These are phyloP conservation scores for Petrophora chlorosata DNA, from an alignment of 2,888 invertebrate genomes.

Conservation along the genomic window DNA sequence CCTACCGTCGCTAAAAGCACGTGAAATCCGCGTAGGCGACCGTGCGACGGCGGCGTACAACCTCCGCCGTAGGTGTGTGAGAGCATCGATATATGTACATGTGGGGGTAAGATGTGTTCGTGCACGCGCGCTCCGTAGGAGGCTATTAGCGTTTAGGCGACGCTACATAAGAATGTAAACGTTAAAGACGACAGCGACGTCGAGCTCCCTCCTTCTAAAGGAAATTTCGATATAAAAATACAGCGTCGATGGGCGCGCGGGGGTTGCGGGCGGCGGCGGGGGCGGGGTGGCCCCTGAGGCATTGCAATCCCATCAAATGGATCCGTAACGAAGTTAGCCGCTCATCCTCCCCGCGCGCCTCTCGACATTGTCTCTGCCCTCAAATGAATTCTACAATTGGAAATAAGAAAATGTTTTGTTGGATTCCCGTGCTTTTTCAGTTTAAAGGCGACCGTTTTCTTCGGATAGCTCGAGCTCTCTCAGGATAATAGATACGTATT, in stretches of 20 bases:
- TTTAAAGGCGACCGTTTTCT: conserved; percentile 79
- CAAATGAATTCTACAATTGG: conserved; percentile 85
- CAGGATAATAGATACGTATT: conserved; percentile 47
- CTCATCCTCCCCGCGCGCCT: conserved; percentile 83
- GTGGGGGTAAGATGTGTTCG: conserved; percentile 43
- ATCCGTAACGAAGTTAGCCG: conserved; percentile 90
- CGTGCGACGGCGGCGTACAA: conserved; percentile 33
- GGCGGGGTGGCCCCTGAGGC: conserved; percentile 77
- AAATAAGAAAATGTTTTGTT: conserved; percentile 84
- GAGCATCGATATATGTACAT: conserved; percentile 35
- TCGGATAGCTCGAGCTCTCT: conserved; percentile 66
- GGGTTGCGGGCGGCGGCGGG: conserved; percentile 46
- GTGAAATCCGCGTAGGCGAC: conserved; percentile 61
- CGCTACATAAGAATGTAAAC: conserved; percentile 84
- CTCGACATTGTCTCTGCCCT: conserved; percentile 84
- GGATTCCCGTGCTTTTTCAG: conserved; percentile 80
- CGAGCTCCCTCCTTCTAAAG: conserved; percentile 74
- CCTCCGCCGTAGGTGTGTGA: conserved; percentile 26
- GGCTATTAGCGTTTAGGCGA: conserved; percentile 81
- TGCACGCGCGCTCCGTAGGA: conserved; percentile 67
- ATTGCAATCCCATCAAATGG: conserved; percentile 90
- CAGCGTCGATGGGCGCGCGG: conserved; percentile 65
- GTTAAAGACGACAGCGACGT: conserved; percentile 79
- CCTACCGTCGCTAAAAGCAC: conserved; percentile 69
- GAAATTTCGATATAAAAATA: conserved; percentile 84